Percentiles rank a stretch among this genome's conserved stretches.
Evolutionary conservation across 2,797 vertebrate genomes (phyloP).

Genomic region (Myotis planiceps): DNA sequence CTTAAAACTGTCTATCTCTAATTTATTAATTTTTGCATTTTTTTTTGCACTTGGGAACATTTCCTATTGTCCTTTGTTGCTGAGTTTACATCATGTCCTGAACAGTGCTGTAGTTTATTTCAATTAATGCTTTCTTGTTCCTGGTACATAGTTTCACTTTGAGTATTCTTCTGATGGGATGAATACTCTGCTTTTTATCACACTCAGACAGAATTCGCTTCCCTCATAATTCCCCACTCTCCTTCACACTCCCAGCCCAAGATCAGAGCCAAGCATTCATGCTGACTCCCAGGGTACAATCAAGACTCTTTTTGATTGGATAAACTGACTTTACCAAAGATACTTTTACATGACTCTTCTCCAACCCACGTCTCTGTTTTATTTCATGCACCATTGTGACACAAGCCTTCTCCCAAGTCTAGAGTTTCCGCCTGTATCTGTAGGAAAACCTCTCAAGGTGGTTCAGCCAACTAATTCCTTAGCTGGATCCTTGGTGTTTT

Average conservation of each 20-base stretch:
- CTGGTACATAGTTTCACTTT: not conserved
- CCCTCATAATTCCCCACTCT: not conserved
- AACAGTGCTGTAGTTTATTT: not conserved
- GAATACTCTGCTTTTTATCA: not conserved
- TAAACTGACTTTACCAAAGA: not conserved
- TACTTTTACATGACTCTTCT: not conserved
- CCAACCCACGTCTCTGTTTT: not conserved
- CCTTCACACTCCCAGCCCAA: not conserved
- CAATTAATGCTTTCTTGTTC: constrained; percentile 22
- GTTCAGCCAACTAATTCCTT: not conserved
- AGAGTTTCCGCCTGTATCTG: not conserved
- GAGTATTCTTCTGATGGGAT: not conserved
- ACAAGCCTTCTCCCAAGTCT: not conserved
- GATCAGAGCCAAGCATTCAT: not conserved
- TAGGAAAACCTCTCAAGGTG: not conserved
- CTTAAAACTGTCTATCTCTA: not conserved
- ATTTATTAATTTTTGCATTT: not conserved
- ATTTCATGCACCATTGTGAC: not conserved
- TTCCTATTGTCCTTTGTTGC: constrained; percentile 38
- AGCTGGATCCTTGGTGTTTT: not conserved
- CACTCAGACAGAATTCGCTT: not conserved
- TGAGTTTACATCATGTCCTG: not conserved
- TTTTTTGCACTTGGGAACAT: not conserved
- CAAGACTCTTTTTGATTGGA: not conserved
- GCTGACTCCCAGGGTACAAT: not conserved